Percentiles rank a stretch among this genome's conserved stretches.
These are phyloP conservation scores for Momotus momota DNA, from an alignment of 2,797 vertebrate genomes.

Conservation along the genomic window DNA sequence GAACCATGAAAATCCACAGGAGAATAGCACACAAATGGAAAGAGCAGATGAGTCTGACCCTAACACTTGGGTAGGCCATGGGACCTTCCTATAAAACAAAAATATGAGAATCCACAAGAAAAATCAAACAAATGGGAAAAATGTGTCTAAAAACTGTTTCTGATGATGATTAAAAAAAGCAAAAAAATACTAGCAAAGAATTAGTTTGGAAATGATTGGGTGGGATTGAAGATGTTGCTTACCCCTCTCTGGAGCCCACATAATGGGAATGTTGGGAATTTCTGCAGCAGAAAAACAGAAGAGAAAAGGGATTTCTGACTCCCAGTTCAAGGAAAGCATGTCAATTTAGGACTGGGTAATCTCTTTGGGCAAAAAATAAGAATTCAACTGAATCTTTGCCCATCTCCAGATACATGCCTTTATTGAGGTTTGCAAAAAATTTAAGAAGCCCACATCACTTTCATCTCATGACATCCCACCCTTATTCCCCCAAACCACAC, in stretches of 20 bases:
- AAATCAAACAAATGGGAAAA: constrained; percentile 81
- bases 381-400: constrained; percentile 78
- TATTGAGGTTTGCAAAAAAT: constrained; percentile 77
- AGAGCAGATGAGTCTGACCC: constrained; percentile 79
- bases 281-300: constrained; percentile 89
- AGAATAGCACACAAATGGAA: constrained; percentile 83
- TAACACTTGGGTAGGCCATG: constrained; percentile 73
- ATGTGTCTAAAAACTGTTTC: constrained; percentile 77
- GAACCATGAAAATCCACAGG: constrained; percentile 76
- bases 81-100: constrained; percentile 79
- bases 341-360: constrained; percentile 80
- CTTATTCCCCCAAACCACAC: constrained; percentile 73
- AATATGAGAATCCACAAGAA: constrained; percentile 81
- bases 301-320: constrained; percentile 88
- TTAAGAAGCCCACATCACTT: constrained; percentile 74
- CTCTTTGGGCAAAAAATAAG: constrained; percentile 76
- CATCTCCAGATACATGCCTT: constrained; percentile 75
- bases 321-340: constrained; percentile 84
- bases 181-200: constrained; percentile 83
- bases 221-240: constrained; percentile 87
- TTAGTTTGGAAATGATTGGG: constrained; percentile 83
- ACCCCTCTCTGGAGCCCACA: constrained; percentile 88
- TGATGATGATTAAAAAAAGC: constrained; percentile 75
- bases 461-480: constrained; percentile 75
- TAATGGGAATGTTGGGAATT: constrained; percentile 87